A percentile compares a stretch with the other conserved stretches of the same genome.
Conservation (phyloP, 2,888 invertebrate species). For the Dorcus parallelipipedus region DNA sequence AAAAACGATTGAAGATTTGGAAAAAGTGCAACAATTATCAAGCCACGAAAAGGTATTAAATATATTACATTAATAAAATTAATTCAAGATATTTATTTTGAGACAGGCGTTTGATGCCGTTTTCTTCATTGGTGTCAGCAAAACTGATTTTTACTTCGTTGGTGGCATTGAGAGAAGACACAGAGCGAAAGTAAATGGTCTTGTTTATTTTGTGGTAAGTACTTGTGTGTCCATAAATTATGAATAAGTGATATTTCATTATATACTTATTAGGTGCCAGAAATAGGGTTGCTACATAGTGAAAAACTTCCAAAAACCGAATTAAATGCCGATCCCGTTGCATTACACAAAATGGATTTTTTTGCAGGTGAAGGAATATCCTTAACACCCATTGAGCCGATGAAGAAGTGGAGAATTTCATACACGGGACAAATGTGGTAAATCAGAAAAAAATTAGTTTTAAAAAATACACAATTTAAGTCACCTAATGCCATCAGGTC, state of each 20-base stretch:
- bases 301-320: conserved; percentile 69
- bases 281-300: conserved; percentile 65
- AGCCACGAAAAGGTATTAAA: conserved; percentile 53
- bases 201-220: conserved; percentile 63
- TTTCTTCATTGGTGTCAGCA: conserved; percentile 68
- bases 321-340: conserved; percentile 50
- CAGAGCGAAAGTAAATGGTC: conserved; percentile 62
- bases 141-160: conserved; percentile 62
- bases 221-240: not conserved
- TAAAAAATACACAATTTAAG: not conserved
- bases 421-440: conserved; percentile 69
- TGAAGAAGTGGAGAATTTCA: conserved; percentile 69
- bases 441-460: conserved; percentile 1
- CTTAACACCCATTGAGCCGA: conserved; percentile 64
- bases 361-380: conserved; percentile 69
- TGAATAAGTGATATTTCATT: not conserved
- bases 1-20: conserved; percentile 53
- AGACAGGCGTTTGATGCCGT: conserved; percentile 72
- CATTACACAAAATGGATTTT: conserved; percentile 47
- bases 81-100: conserved; percentile 25
- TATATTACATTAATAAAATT: not conserved
- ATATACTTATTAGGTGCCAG: conserved; percentile 56
- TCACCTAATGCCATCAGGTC: not conserved
- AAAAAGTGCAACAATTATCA: conserved; percentile 58
- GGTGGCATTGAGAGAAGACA: conserved; percentile 66